Base-by-base conservation (phyloP, 2,113 vertebrate species). In the Ellobius talpinus region DNA sequence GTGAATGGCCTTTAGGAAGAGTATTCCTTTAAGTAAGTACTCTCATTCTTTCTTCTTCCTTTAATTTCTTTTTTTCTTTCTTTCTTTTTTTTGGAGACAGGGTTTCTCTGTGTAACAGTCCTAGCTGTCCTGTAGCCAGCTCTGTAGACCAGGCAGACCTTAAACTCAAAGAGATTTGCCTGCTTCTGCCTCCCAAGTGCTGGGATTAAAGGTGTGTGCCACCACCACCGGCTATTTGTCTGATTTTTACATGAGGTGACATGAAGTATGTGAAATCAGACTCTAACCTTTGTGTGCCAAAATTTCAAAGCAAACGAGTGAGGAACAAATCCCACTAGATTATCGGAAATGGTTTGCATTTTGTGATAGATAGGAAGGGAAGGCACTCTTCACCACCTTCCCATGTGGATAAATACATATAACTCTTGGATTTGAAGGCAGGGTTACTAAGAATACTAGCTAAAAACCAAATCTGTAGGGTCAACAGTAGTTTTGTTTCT, bases 371-470 rank as follows among this genome's bases (percentile, higher is more conserved):
- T 77, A 47, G 17, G 58, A 89, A 76, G 26, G 16, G 52, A 94
- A 90, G 76, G 77, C 17, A n/a, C 9, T 55, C 31, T 10, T n/a
- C 58, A 14, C 45, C 45, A 23, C 68, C 36, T 85, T 39, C n/a
- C 55, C 89, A 89, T 90, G 26, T 91, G 39, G 66, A 90, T 95
- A 94, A 96, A 89, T 70, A 36, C 36, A 1, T 96, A 6, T 45
- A 76, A 87, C 88, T 61, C 96, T 14, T 76, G 89, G 87, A 65
- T 90, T 90, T 90, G 63, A 93, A 95, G 47, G 70, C 92, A 74
- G 21, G 63, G 8, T 78, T 89, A 36, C 45, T 94, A 47, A 73
- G 77, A 87, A 81, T 81, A n/a, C 65, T 87, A 33, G 11, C 65
- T 73, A 63, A 86, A 93, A 97, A 93, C 61, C 61, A 91, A 50